Evolutionary conservation across 2,113 vertebrate species (phyloP).

Genomic region (Vulpes lagopus): DNA sequence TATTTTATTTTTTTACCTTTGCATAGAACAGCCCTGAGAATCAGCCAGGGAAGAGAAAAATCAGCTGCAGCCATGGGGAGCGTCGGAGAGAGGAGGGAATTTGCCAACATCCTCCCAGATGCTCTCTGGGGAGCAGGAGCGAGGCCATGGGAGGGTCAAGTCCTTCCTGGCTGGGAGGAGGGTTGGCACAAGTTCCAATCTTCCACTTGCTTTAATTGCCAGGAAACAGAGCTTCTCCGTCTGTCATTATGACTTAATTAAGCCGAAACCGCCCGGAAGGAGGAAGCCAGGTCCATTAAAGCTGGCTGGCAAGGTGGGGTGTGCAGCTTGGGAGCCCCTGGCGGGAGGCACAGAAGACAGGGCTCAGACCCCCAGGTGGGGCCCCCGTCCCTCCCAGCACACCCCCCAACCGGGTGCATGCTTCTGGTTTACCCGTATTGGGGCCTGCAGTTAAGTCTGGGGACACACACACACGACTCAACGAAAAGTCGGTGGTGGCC

Average conservation of each 20-base stretch:
- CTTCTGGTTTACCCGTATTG: neutral
- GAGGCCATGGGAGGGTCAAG: rapidly evolving
- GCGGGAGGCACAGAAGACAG: neutral
- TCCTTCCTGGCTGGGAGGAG: neutral
- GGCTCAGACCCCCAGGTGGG: neutral
- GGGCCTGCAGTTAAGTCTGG: neutral
- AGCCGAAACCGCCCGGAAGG: neutral
- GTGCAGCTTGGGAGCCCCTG: rapidly evolving
- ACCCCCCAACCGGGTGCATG: rapidly evolving
- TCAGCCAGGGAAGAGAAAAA: neutral
- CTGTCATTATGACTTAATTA: neutral
- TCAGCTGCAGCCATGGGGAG: neutral
- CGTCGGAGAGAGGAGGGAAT: too few species aligned
- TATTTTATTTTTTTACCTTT: neutral
- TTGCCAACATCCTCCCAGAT: neutral
- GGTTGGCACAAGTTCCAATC: neutral
- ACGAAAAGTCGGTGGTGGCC: rapidly evolving
- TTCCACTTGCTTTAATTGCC: conserved; percentile 46
- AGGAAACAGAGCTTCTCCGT: conserved; percentile 20
- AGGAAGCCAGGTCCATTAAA: neutral
- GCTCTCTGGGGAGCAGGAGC: too few species aligned
- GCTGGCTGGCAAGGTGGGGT: neutral
- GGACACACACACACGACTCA: neutral
- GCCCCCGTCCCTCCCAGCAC: neutral
- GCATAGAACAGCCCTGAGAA: neutral